Evolutionary conservation across 37 sponge, comb jelly and placozoan species (phyloP).

Genomic region (Cliona cf. orientalis): DNA sequence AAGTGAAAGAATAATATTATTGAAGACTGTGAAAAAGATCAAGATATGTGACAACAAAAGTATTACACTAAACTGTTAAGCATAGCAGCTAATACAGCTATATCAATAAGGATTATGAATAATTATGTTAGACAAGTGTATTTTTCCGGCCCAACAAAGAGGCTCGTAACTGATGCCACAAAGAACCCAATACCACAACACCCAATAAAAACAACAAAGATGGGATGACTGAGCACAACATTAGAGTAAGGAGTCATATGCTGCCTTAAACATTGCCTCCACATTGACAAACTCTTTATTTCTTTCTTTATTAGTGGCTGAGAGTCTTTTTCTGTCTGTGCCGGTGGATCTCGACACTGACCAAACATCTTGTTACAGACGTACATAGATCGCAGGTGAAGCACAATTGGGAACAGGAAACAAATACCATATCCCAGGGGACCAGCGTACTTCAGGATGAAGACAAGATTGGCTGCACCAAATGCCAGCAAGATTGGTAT

Average conservation of each 20-base stretch:
- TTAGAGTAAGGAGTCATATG: constrained; percentile 73
- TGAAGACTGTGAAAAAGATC: no score
- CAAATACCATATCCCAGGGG: constrained; percentile 63
- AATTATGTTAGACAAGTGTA: no score
- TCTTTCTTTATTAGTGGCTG: no score
- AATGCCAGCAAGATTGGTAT: constrained; percentile 75
- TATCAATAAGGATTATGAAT: no score
- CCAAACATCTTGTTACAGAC: constrained; percentile 44
- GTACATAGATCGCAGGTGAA: constrained; percentile 42
- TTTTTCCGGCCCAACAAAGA: constrained; percentile 13
- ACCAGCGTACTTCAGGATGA: constrained; percentile 78
- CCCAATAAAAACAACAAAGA: constrained; percentile 22
- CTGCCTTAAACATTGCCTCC: no score
- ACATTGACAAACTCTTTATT: no score
- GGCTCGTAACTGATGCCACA: constrained; percentile 42
- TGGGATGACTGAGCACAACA: constrained; percentile 50
- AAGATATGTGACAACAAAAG: no score
- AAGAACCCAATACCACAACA: constrained; percentile 24
- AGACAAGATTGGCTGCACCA: constrained; percentile 79
- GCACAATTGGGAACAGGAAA: constrained; percentile 57
- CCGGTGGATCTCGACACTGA: no score
- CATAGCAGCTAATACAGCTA: no score
- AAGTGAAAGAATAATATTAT: no score
- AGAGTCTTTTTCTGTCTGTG: no score
- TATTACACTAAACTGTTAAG: no score